phyloP scores from a whole-genome alignment of 2,113 vertebrate species.

The Periophthalmodon schlosseri region DNA sequence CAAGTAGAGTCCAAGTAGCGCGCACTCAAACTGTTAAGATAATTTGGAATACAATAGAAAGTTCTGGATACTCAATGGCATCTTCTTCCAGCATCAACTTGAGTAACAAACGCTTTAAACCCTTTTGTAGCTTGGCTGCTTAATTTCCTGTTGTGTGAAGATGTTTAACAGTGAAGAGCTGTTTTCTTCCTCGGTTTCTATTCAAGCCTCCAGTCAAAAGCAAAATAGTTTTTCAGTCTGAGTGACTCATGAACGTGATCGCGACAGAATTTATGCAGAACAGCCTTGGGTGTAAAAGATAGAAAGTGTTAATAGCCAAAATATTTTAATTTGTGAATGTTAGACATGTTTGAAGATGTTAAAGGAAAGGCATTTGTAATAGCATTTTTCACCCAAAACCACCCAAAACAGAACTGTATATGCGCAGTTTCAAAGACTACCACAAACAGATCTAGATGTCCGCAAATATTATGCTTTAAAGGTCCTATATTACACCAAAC shows the following conservation, averaged over 20 bases:
- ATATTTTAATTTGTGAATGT: too few species aligned
- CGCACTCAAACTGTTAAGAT: neutral
- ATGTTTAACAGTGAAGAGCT: neutral
- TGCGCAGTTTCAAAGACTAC: too few species aligned
- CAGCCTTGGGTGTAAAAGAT: neutral
- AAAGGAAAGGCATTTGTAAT: too few species aligned
- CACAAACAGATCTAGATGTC: too few species aligned
- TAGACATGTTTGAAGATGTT: too few species aligned
- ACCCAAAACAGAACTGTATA: too few species aligned
- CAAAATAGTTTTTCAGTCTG: neutral
- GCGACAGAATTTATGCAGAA: neutral
- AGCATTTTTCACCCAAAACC: too few species aligned
- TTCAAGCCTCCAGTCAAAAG: neutral
- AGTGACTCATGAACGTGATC: neutral
- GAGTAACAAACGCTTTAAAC: neutral
- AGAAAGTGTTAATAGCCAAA: neutral
- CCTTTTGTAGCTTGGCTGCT: neutral
- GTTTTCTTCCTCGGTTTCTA: neutral
- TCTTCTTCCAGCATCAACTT: neutral
- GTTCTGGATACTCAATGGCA: neutral
- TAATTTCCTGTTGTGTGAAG: constrained; percentile 5
- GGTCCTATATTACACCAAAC: too few species aligned
- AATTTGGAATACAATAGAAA: neutral
- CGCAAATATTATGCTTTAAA: too few species aligned
- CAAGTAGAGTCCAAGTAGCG: neutral